Percentiles rank a stretch among this genome's conserved stretches.
These are phyloP conservation scores for Anagrus nilaparvatae DNA, from an alignment of 1,140 invertebrate species.

Conservation along the genomic window DNA sequence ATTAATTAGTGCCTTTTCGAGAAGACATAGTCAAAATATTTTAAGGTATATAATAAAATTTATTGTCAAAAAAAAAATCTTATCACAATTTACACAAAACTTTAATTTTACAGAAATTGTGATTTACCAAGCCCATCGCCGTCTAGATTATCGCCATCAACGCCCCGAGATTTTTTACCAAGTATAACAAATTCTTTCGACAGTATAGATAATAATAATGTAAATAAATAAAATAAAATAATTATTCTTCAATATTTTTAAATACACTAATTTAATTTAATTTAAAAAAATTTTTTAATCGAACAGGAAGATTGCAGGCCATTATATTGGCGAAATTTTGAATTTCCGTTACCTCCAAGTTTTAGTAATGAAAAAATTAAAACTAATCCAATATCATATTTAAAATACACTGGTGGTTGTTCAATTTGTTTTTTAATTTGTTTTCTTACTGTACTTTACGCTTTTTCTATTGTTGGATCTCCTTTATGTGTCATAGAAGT, in stretches of 20 bases:
- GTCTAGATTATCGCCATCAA: not conserved
- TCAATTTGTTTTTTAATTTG: not conserved
- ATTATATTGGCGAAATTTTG: not conserved
- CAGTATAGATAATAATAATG: not conserved
- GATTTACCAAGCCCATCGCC: not conserved
- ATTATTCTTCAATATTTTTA: not conserved
- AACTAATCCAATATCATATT: not conserved
- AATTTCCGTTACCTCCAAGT: not conserved
- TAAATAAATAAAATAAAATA: too few species aligned
- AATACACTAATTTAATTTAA: too few species aligned
- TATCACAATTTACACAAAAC: too few species aligned
- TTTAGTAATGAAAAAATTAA: not conserved
- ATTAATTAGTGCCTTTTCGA: too few species aligned
- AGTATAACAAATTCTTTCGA: not conserved
- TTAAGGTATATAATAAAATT: too few species aligned
- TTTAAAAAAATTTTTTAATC: not conserved
- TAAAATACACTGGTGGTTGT: constrained; percentile 2
- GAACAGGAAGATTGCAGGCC: constrained; percentile 2
- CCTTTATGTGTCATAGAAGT: constrained; percentile 2
- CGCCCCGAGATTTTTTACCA: constrained; percentile 1
- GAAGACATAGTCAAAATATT: too few species aligned
- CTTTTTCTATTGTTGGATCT: not conserved
- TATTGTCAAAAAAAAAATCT: too few species aligned
- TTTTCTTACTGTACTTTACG: constrained; percentile 1
- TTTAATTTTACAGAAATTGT: not conserved